Percentiles rank a stretch among this genome's conserved stretches.
These are phyloP conservation scores for Chrysina gloriosa DNA, from an alignment of 2,888 invertebrate genomes.

Conservation along the genomic window DNA sequence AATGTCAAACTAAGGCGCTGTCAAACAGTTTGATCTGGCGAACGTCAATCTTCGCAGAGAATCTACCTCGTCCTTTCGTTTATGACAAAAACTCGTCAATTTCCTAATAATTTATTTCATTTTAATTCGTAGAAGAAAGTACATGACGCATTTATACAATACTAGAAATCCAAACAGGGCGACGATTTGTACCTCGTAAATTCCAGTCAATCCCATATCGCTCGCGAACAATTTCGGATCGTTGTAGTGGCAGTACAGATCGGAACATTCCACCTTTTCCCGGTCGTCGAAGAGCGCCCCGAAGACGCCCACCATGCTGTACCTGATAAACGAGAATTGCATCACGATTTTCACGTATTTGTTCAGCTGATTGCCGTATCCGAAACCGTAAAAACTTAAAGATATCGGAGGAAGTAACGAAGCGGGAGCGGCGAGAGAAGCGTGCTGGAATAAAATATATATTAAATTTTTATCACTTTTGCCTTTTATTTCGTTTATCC, in stretches of 20 bases:
- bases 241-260: slow-evolving; percentile 19
- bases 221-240: background rate
- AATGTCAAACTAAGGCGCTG: too few species aligned
- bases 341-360: background rate
- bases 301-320: background rate
- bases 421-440: background rate
- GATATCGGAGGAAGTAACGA: background rate
- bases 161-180: background rate
- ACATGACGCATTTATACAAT: slow-evolving; percentile 16
- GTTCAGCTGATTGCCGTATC: slow-evolving; percentile 6
- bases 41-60: too few species aligned
- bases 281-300: background rate
- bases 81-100: too few species aligned
- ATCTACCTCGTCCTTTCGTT: too few species aligned
- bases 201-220: slow-evolving; percentile 26
- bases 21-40: too few species aligned
- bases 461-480: background rate
- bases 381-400: slow-evolving; percentile 12
- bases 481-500: background rate
- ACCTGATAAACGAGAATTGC: slow-evolving; percentile 4
- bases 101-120: background rate
- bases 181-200: slow-evolving; percentile 1
- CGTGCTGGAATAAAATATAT: background rate
- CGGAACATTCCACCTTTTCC: slow-evolving; percentile 14
- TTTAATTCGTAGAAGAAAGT: slow-evolving; percentile 4